phyloP scores from a whole-genome alignment of 2,113 vertebrate species.

The Isichthys henryi region DNA sequence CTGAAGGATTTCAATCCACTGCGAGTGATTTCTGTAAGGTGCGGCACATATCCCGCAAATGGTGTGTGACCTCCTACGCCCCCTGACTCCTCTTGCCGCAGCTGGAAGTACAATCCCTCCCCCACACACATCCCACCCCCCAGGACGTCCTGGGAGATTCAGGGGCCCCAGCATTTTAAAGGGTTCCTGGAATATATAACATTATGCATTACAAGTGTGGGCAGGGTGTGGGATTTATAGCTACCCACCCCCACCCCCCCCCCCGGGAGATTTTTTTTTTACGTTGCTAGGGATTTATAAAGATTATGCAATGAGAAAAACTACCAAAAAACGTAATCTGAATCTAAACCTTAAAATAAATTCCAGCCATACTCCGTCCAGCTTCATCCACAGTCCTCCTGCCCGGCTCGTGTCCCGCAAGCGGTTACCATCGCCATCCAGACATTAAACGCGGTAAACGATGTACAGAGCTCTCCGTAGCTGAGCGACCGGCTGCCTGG shows the following conservation, averaged over 20 bases:
- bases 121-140: not conserved
- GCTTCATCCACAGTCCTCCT: not conserved
- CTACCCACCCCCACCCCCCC: not conserved
- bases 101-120: not conserved
- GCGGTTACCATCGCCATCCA: not conserved
- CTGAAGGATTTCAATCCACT: no score
- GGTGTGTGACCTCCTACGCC: not conserved
- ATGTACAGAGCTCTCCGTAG: no score
- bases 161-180: not conserved
- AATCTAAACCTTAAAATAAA: not conserved
- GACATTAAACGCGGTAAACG: not conserved
- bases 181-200: not conserved
- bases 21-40: not conserved
- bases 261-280: not conserved
- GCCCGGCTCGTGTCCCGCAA: not conserved
- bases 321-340: not conserved
- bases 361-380: not conserved
- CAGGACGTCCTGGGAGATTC: not conserved
- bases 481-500: not conserved
- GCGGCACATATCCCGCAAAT: not conserved
- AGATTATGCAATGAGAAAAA: not conserved
- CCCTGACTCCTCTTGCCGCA: no score
- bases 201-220: not conserved
- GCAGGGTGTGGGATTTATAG: not conserved
- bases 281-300: not conserved